A percentile compares a stretch with the other conserved stretches of the same genome.
phyloP scores from a whole-genome alignment of 2,888 invertebrate genomes.

The Julus scandinavius region DNA sequence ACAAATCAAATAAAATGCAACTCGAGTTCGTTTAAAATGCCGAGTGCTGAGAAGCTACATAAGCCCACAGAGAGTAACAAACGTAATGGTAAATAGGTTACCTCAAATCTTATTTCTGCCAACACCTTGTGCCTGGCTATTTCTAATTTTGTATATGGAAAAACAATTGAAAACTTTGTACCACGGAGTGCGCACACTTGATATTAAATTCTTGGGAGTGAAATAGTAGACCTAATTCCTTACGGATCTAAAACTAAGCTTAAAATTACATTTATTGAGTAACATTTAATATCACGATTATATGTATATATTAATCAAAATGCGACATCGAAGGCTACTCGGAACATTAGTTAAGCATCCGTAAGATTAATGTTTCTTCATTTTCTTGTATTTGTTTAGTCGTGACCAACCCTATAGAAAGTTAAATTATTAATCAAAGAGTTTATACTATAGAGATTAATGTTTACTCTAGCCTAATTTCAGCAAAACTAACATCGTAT shows the following conservation, averaged over 20 bases:
- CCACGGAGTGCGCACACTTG: background rate
- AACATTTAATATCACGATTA: background rate
- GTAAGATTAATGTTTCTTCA: too few relatives aligned
- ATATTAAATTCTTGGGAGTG: background rate
- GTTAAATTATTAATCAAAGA: too few relatives aligned
- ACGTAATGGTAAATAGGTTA: constrained; percentile 15
- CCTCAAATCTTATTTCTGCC: constrained; percentile 35
- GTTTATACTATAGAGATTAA: background rate
- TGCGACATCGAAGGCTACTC: background rate
- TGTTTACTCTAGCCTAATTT: background rate
- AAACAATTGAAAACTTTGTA: constrained; percentile 21
- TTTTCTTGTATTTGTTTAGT: too few relatives aligned
- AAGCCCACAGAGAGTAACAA: background rate
- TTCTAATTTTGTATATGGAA: background rate
- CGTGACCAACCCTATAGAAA: too few relatives aligned
- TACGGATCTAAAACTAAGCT: background rate
- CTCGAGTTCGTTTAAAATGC: background rate
- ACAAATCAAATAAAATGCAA: constrained; percentile 33
- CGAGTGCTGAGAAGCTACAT: background rate
- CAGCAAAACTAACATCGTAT: background rate
- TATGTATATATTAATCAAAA: background rate
- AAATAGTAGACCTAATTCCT: background rate
- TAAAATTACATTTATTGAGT: background rate
- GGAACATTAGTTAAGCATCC: background rate
- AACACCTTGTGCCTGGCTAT: constrained; percentile 1